Conservation (phyloP, 92 coral and sea anemone species). For the Scolanthus callimorphus region DNA sequence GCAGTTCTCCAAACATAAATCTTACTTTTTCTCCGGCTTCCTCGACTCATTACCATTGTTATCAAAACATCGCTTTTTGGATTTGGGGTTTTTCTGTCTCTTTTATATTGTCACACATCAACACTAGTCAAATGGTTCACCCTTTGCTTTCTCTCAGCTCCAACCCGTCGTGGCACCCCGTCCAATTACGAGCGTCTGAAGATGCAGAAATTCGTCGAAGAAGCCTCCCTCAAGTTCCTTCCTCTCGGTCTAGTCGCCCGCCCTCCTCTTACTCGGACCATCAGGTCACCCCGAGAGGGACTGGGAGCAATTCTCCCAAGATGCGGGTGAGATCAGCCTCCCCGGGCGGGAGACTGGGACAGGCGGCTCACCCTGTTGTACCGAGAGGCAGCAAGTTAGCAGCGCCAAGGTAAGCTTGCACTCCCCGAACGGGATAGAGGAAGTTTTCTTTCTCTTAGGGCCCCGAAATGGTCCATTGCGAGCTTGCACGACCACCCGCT, state of each 20-base stretch:
- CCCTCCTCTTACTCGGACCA: constrained; percentile 26
- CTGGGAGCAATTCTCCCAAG: constrained; percentile 18
- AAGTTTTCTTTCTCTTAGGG: too few species aligned
- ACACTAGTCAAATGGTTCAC: too few species aligned
- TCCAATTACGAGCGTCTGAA: constrained; percentile 38
- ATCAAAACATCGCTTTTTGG: too few species aligned
- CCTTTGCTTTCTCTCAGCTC: constrained; percentile 3
- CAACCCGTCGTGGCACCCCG: constrained; percentile 27
- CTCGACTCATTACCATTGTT: too few species aligned
- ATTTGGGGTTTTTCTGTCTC: too few species aligned
- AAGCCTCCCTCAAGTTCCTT: constrained; percentile 60
- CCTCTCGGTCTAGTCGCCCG: constrained; percentile 23
- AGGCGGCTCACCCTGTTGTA: constrained; percentile 41
- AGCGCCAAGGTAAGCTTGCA: constrained; percentile 75
- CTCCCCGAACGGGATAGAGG: too few species aligned
- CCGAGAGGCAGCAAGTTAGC: constrained; percentile 82
- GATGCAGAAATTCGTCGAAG: constrained; percentile 51
- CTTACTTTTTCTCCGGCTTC: too few species aligned
- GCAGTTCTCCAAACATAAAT: too few species aligned
- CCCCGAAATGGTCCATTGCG: too few species aligned
- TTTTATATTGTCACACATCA: too few species aligned
- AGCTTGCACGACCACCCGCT: too few species aligned
- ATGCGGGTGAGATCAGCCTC: constrained; percentile 39
- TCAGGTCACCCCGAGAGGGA: neutral
- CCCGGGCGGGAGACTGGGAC: constrained; percentile 45